Conservation (phyloP, 2,888 invertebrate genomes). For the Fragum fragum region DNA sequence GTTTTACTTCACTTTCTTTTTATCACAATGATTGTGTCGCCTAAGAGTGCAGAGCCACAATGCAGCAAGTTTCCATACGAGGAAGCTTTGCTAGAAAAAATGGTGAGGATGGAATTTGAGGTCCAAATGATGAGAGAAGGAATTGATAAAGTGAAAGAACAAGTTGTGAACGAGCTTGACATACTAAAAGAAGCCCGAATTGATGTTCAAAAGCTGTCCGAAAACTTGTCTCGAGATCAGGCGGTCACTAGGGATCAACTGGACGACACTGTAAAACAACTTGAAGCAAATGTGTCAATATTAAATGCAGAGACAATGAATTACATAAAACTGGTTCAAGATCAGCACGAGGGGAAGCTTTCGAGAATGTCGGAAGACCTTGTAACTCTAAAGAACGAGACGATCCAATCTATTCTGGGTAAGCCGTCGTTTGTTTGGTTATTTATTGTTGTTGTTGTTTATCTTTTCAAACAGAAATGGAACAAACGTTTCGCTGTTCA, state of each 20-base stretch:
- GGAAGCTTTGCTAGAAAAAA: not conserved
- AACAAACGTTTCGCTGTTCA: too few species aligned
- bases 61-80: not conserved
- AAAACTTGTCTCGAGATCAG: not conserved
- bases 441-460: too few species aligned
- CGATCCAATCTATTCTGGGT: not conserved
- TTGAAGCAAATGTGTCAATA: not conserved
- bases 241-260: not conserved
- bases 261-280: not conserved
- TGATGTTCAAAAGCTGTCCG: not conserved
- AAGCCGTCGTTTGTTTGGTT: too few species aligned
- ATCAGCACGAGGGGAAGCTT: not conserved
- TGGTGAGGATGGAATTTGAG: not conserved
- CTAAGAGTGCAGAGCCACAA: not conserved
- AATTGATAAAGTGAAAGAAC: not conserved
- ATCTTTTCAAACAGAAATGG: too few species aligned
- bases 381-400: not conserved
- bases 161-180: not conserved
- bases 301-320: not conserved
- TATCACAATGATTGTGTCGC: not conserved
- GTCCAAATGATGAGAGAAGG: not conserved
- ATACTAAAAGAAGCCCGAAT: not conserved
- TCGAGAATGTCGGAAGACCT: not conserved
- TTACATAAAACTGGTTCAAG: not conserved
- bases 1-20: not conserved